A percentile compares a stretch with the other conserved stretches of the same genome.
These are phyloP conservation scores for Periophthalmus modestus DNA, from an alignment of 2,113 vertebrate species.

Conservation along the genomic window DNA sequence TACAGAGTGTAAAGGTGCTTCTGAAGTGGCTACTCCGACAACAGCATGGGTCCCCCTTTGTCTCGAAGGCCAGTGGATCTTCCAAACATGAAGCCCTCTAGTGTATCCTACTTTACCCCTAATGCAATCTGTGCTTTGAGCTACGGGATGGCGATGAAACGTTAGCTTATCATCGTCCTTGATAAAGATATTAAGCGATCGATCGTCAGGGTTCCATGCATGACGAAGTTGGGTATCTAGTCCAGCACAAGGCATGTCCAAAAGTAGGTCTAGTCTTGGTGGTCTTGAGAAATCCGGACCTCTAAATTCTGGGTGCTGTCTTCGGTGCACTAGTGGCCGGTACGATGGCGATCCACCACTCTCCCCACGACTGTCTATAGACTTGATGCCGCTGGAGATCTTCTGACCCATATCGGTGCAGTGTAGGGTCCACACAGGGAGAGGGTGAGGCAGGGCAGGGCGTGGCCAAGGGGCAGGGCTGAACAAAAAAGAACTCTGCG, in stretches of 20 bases:
- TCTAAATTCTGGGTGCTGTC: constrained; percentile 84
- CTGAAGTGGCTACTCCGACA: constrained; percentile 88
- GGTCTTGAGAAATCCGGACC: constrained; percentile 89
- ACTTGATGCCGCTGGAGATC: constrained; percentile 95
- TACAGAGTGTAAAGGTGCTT: constrained; percentile 90
- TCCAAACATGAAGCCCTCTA: constrained; percentile 92
- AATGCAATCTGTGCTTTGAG: constrained; percentile 96
- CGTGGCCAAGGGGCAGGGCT: constrained; percentile 49
- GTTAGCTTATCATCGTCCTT: constrained; percentile 96
- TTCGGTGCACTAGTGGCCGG: constrained; percentile 73
- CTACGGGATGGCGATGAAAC: constrained; percentile 94
- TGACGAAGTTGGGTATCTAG: constrained; percentile 86
- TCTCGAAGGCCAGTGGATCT: constrained; percentile 88
- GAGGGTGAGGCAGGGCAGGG: constrained; percentile 14
- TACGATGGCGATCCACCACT: constrained; percentile 80
- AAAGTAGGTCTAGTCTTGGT: constrained; percentile 87
- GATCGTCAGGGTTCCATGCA: constrained; percentile 95
- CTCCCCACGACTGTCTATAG: constrained; percentile 89
- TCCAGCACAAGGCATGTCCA: constrained; percentile 91
- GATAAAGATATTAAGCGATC: constrained; percentile 96
- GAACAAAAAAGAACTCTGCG: constrained; percentile 67
- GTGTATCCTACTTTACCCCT: constrained; percentile 92
- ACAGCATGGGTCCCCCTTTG: constrained; percentile 94
- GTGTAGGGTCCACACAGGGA: constrained; percentile 30
- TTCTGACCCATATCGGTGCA: constrained; percentile 93